phyloP scores from a whole-genome alignment of 2,797 vertebrate species.

The Platyrinchus mystaceus region DNA sequence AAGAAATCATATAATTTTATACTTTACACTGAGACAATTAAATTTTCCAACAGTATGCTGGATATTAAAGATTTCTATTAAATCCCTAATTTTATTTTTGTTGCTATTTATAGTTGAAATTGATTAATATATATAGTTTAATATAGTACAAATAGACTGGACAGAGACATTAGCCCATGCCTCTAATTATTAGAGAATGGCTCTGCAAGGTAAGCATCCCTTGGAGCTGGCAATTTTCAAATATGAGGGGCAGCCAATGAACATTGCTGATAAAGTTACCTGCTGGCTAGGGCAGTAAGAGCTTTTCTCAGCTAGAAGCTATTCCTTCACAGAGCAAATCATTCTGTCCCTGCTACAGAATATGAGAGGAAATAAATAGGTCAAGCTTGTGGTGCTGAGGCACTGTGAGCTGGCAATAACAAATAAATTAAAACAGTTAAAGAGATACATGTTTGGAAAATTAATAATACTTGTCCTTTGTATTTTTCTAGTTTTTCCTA shows the following conservation, averaged over 20 bases:
- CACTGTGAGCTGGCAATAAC: background rate
- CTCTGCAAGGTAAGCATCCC: background rate
- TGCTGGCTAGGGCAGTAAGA: background rate
- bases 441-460: background rate
- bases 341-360: background rate
- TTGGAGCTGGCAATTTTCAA: background rate
- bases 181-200: background rate
- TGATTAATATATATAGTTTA: background rate
- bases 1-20: background rate
- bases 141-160: background rate
- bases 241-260: background rate
- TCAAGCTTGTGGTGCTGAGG: background rate
- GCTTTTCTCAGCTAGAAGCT: slow-evolving; percentile 8
- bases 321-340: background rate
- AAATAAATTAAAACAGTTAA: background rate
- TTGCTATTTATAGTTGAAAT: background rate
- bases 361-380: slow-evolving; percentile 26
- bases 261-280: background rate
- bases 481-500: background rate
- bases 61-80: background rate
- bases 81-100: background rate
- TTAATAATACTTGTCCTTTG: background rate
- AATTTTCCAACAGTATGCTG: background rate
- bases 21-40: background rate
- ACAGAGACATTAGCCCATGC: background rate